A percentile compares a stretch with the other conserved stretches of the same genome.
These are phyloP conservation scores for Oreonectes daqikongensis DNA, from an alignment of 2,797 vertebrate species.

Conservation along the genomic window DNA sequence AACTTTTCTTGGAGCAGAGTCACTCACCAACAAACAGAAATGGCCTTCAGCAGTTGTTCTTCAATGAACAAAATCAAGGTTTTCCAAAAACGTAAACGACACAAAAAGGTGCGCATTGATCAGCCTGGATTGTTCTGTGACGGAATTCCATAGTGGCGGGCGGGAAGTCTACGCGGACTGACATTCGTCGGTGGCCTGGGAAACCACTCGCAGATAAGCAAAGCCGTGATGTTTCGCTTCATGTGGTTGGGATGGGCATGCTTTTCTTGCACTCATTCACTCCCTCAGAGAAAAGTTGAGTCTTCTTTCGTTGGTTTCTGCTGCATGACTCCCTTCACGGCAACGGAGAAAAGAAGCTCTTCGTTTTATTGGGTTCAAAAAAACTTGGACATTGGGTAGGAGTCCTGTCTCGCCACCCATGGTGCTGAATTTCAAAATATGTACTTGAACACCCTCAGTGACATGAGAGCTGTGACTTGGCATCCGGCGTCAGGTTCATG, in stretches of 20 bases:
- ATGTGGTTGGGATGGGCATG: slow-evolving; percentile 1
- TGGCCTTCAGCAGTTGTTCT: slow-evolving; percentile 61
- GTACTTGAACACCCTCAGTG: slow-evolving; percentile 61
- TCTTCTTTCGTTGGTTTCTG: slow-evolving; percentile 48
- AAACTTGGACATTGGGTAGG: slow-evolving; percentile 59
- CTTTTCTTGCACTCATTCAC: slow-evolving; percentile 43
- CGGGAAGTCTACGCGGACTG: slow-evolving; percentile 23
- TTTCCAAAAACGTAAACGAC: slow-evolving; percentile 53
- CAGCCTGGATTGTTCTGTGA: slow-evolving; percentile 41
- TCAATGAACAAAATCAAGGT: slow-evolving; percentile 54
- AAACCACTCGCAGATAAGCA: slow-evolving; percentile 25
- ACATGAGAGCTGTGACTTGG: slow-evolving; percentile 55
- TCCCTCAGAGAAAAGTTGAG: slow-evolving; percentile 45
- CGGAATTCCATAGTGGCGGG: slow-evolving; percentile 26
- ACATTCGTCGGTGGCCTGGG: neutral
- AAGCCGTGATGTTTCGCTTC: neutral
- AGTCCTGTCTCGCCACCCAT: slow-evolving; percentile 54
- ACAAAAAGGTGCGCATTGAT: slow-evolving; percentile 55
- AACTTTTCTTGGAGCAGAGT: slow-evolving; percentile 55
- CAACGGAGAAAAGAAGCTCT: slow-evolving; percentile 43
- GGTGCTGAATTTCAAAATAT: slow-evolving; percentile 61
- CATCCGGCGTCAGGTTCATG: slow-evolving; percentile 44
- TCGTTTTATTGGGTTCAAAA: slow-evolving; percentile 53
- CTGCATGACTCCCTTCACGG: slow-evolving; percentile 41
- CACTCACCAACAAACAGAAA: slow-evolving; percentile 50